Base-by-base conservation (phyloP, 2,113 vertebrate genomes). In the Myanophis thanlyinensis region DNA sequence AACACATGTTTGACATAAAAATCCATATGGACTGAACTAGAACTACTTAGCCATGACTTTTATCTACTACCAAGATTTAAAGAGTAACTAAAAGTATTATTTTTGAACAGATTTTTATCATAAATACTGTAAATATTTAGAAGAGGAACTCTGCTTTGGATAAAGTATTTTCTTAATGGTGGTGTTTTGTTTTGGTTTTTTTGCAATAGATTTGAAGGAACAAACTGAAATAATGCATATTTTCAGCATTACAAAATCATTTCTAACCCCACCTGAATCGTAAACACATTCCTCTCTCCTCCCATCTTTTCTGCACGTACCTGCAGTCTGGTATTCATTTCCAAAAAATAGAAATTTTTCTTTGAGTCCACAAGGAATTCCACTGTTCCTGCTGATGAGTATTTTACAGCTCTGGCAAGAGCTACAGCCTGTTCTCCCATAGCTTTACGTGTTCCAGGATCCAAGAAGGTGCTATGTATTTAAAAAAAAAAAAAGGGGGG, bases 241-340 rank as follows among this genome's bases (percentile, higher is more conserved):
- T 47, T 89, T 54, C 89, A 53, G 35, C 52, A 54, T 52, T 84
- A 54, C 73, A 54, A 53, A 15, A 53, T 46, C 3, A 35, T 15
- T 80, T 80, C n/a, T 47, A 51, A 92, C 25, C 44, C 51, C 87
- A 89, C 49, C 5, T 13, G 35, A 46, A 46, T 62, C 85, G 8
- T 13, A 35, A 92, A 92, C 25, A 40, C 18, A 18, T 49, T 2
- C 23, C 46, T 44, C 25, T 22, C 52, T 35, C 3, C 62, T 15
- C 1, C 1, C 13, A 22, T 40, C 35, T 80, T 80, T 44, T 80
- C n/a, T 87, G 22, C 44, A 85, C 35, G 47, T 97, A 99, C 99
- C 99, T 99, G 99, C 85, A 99, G 98, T 90, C 99, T 98, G 3
- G 99, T 99, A 97, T 99, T 99, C 99, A 99, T 99, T 98, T 99